Evolutionary conservation across 2,888 invertebrate genomes (phyloP).

Genomic region (Asteroscopus sphinx): DNA sequence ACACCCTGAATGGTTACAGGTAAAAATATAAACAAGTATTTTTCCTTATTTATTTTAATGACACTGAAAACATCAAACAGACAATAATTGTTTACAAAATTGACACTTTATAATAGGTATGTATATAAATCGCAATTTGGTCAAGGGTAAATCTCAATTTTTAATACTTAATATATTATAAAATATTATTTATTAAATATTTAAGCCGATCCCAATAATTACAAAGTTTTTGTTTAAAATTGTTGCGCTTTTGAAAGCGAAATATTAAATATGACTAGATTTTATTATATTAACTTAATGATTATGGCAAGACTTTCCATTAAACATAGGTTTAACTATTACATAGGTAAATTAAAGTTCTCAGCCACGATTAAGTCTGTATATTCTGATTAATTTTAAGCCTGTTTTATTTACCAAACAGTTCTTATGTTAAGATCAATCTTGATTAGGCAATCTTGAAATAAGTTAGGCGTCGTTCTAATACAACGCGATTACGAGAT

Average conservation of each 20-base stretch:
- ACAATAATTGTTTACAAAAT: conserved; percentile 75
- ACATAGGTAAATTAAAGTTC: not conserved
- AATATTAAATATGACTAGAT: conserved; percentile 45
- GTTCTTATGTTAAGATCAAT: not conserved
- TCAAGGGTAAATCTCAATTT: conserved; percentile 64
- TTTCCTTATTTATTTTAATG: conserved; percentile 67
- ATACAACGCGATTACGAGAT: too few relatives aligned
- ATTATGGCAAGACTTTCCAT: conserved; percentile 52
- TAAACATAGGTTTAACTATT: conserved; percentile 14
- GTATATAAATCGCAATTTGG: conserved; percentile 71
- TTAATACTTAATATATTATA: conserved; percentile 47
- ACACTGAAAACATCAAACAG: conserved; percentile 72
- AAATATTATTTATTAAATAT: conserved; percentile 46
- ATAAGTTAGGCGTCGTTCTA: too few relatives aligned
- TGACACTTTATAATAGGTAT: conserved; percentile 70
- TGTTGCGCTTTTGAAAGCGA: conserved; percentile 21
- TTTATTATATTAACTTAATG: conserved; percentile 41
- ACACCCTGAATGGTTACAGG: not conserved
- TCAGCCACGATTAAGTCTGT: not conserved
- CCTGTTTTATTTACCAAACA: too few relatives aligned
- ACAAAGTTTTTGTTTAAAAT: conserved; percentile 47
- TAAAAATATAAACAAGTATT: conserved; percentile 26
- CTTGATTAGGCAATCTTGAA: not conserved
- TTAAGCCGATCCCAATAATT: conserved; percentile 69
- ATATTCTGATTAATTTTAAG: too few relatives aligned